Base-by-base conservation (phyloP, 1,140 invertebrate genomes). In the Bombus picipes region DNA sequence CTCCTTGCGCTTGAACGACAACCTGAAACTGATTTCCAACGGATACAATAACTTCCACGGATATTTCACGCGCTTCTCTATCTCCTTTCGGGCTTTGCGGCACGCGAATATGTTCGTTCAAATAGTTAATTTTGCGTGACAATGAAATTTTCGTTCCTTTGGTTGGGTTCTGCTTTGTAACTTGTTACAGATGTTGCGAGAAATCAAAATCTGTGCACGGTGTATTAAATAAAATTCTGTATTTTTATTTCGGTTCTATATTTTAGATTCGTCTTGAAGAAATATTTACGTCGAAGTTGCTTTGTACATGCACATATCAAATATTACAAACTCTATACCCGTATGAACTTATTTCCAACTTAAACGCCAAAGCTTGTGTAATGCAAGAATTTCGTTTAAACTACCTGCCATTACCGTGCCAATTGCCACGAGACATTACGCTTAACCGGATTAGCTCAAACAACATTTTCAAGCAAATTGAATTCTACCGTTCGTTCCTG, bases 1-100 rank as follows among this genome's bases (percentile, higher is more conserved):
- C 76, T 93, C 97, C 90, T 97, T 97, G 66, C 98, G 95, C 93
- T 98, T 98, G 95, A 98, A 98, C 94, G 97, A 98, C 87, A 98
- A 95, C 83, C 97, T 96, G 94, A 98, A 98, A 95, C 96, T 96
- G 91, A 85, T 85, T 85, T 68, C 41, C 22, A 73, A 37, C 43
- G 25, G 28, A 12, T 72, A 70, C 28, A 47, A 65, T 72, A 59
- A 32, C 22, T 53, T n/a, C 13, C 28, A 6, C 12, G 10, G 39
- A 18, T 25, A 25, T 25, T 8, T 13, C 8, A 18, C 25, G 25
- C 15, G 37, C 3, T 66, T 32, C 59, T 6, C 9, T 68, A 6
- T 1, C 18, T 15, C 39, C 5, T n/a, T 68, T 78, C 15, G 1
- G 15, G 12, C 37, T 39, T 12, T 28, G 37, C 37, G 39, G n/a